Base-by-base conservation (phyloP, 2,113 vertebrate species). In the Candoia aspera region DNA sequence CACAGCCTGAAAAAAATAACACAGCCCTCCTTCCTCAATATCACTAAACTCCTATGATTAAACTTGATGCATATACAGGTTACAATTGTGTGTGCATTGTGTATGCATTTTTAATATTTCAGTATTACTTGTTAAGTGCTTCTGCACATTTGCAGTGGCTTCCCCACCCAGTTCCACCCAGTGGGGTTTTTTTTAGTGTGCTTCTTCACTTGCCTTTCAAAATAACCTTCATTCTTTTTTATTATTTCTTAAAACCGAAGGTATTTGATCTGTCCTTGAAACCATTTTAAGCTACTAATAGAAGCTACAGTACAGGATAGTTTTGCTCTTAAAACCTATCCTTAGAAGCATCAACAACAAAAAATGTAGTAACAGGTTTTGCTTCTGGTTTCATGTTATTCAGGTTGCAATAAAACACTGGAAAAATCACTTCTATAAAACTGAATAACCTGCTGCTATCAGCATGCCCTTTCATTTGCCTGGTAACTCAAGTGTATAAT, bases 381-480 rank as follows among this genome's bases (percentile, higher is more conserved):
- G 49, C 64, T 94, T 95, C 92, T 8, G 1, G 87, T 91, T 94
- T 91, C 92, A 42, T 79, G 88, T 92, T 93, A 92, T 91, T 85
- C 86, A 92, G 90, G 93, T 83, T 92, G 92, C 88, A 96, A 93
- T 91, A 92, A 96, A 96, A 96, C 90, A 55, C 93, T 94, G 92
- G 88, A 93, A 90, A 90, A 95, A 95, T 93, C 79, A 94, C 79
- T 95, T 94, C 54, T 94, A 59, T 94, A 92, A 96, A 95, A 93
- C 79, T 49, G 93, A 90, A 95, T 46, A 93, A 85, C 90, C 89
- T 92, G 87, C 91, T 86, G 90, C 89, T 64, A 84, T 68, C 79
- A 94, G 86, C 79, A 92, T 86, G 93, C 24, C 90, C 91, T 91
- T 84, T 91, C 59, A 59, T 89, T 92, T 89, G 87, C 79, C 58